Evolutionary conservation across 2,113 vertebrate genomes (phyloP).

Genomic region (Myanophis thanlyinensis): DNA sequence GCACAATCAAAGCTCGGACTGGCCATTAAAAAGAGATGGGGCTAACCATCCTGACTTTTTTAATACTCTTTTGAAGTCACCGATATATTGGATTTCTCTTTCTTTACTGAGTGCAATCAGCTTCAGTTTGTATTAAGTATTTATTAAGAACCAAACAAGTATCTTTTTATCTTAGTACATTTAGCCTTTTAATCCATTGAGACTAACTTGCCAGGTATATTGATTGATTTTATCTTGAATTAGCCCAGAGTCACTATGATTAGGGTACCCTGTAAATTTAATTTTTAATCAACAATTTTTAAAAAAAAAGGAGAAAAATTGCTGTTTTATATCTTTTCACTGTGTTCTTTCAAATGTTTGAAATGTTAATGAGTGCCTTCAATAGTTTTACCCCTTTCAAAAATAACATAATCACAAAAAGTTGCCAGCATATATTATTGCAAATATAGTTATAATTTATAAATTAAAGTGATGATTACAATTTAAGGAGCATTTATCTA

Average conservation of each 20-base stretch:
- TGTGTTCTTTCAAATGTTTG: neutral
- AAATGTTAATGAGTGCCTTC: neutral
- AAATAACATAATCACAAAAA: neutral
- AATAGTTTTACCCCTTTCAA: neutral
- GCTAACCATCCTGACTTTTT: neutral
- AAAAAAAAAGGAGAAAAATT: neutral
- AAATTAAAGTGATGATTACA: neutral
- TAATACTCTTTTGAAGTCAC: neutral
- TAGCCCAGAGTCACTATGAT: neutral
- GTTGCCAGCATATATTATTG: neutral
- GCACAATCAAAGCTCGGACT: neutral
- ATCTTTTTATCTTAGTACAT: neutral
- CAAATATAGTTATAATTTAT: neutral
- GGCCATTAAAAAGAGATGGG: neutral
- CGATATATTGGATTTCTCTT: neutral
- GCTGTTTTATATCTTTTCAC: neutral
- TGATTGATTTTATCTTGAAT: neutral
- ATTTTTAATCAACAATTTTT: neutral
- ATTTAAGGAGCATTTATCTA: neutral
- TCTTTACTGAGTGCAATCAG: neutral
- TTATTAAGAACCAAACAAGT: neutral
- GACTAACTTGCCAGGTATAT: neutral
- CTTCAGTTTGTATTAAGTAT: neutral
- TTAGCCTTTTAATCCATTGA: neutral
- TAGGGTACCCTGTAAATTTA: neutral